Evolutionary conservation across 2,888 invertebrate species (phyloP).

Genomic region (Agrotis exclamationis): DNA sequence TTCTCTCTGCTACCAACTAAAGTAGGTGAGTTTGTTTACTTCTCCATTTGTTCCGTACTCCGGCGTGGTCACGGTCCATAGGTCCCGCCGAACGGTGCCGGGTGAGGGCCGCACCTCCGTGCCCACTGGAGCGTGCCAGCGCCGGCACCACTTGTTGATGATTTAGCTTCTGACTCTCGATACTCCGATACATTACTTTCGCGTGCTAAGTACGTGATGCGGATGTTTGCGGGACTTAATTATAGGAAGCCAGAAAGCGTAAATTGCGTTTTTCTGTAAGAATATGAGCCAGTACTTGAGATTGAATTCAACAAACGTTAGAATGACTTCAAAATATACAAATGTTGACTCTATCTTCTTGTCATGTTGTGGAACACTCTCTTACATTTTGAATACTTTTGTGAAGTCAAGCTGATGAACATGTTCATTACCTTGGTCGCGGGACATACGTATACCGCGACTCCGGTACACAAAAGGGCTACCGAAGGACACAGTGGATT

Average conservation of each 20-base stretch:
- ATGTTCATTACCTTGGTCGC: no score
- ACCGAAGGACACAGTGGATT: no score
- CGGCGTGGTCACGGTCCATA: slow-evolving; percentile 56
- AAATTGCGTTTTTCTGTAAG: slow-evolving; percentile 2
- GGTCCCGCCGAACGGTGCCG: slow-evolving; percentile 33
- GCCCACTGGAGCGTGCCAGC: slow-evolving; percentile 35
- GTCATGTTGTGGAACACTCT: neutral
- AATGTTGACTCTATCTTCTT: neutral
- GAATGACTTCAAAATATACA: neutral
- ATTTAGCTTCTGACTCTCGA: slow-evolving; percentile 6
- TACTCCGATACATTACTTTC: slow-evolving; percentile 23
- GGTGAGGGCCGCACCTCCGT: slow-evolving; percentile 44
- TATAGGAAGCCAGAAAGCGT: neutral
- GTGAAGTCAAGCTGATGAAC: no score
- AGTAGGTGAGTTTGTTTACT: neutral
- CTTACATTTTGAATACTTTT: neutral
- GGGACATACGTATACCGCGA: no score
- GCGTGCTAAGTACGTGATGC: slow-evolving; percentile 12
- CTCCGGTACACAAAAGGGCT: no score
- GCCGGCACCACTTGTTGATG: slow-evolving; percentile 25
- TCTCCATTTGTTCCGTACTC: slow-evolving; percentile 15
- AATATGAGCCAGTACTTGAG: neutral
- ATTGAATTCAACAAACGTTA: neutral
- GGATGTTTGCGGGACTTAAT: slow-evolving; percentile 6
- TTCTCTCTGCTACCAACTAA: neutral